A percentile compares a stretch with the other conserved stretches of the same genome.
Conservation (phyloP, 2,888 invertebrate genomes). For the Pinctada fucata region DNA sequence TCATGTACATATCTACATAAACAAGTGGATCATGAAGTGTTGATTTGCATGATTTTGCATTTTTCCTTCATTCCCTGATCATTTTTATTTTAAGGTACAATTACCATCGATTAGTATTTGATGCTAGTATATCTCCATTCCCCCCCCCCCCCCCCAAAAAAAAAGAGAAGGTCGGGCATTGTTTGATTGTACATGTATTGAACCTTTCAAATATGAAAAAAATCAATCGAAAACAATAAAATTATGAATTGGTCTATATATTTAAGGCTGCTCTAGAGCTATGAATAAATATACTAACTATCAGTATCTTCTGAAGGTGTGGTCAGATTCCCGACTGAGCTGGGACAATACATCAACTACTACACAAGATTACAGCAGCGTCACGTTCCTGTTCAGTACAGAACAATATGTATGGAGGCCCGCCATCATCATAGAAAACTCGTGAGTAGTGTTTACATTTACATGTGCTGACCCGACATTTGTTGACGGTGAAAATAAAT, state of each 20-base stretch:
- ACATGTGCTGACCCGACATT: no score
- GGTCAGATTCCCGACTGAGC: slow-evolving; percentile 8
- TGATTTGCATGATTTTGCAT: no score
- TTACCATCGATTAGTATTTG: no score
- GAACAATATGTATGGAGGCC: slow-evolving; percentile 45
- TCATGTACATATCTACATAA: no score
- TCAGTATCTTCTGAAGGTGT: not conserved
- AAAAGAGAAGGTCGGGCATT: not conserved
- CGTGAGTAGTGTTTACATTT: not conserved
- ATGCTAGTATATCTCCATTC: no score
- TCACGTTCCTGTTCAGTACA: slow-evolving; percentile 41
- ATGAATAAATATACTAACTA: no score
- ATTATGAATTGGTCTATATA: not conserved
- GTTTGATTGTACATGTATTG: not conserved
- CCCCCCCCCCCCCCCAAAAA: no score
- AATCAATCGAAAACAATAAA: not conserved
- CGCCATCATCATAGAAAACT: not conserved
- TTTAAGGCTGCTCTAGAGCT: not conserved
- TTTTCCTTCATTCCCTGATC: no score
- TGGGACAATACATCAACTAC: slow-evolving; percentile 16
- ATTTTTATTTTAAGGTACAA: no score
- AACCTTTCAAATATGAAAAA: not conserved
- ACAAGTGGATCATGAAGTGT: no score
- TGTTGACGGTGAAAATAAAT: no score
- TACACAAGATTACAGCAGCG: slow-evolving; percentile 30